These are phyloP conservation scores for Luscinia luscinia DNA, from an alignment of 2,797 vertebrate species.

Conservation along the genomic window DNA sequence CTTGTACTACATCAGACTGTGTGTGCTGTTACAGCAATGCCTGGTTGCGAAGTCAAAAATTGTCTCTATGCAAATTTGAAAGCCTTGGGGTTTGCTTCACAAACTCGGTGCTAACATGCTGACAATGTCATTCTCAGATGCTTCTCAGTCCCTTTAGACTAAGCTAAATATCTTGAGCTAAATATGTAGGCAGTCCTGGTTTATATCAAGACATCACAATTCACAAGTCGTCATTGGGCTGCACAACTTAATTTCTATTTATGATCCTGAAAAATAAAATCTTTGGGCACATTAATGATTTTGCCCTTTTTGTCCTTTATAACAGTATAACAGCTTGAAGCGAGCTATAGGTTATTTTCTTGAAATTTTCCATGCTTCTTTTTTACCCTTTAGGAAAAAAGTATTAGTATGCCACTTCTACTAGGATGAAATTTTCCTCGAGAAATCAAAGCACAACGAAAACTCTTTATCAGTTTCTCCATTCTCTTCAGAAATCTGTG, in stretches of 20 bases:
- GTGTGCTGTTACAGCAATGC: neutral
- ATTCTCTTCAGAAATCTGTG: slow-evolving; percentile 24
- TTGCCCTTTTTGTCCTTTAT: neutral
- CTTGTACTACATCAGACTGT: neutral
- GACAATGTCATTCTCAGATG: neutral
- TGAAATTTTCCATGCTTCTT: neutral
- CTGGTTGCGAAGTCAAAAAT: neutral
- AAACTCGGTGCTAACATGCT: neutral
- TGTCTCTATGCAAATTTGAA: neutral
- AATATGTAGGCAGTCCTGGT: neutral
- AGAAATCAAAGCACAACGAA: slow-evolving; percentile 42
- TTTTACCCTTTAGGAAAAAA: slow-evolving; percentile 2
- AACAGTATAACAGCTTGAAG: neutral
- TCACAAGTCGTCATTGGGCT: neutral
- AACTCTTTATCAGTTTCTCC: slow-evolving; percentile 30
- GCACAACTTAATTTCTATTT: neutral
- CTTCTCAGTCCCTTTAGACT: neutral
- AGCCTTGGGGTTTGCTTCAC: neutral
- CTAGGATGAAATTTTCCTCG: neutral
- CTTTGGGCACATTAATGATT: neutral
- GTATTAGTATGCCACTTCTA: neutral
- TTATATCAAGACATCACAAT: neutral
- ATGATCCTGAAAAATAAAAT: slow-evolving; percentile 1
- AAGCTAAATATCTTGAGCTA: neutral
- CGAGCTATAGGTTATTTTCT: neutral